Conservation (phyloP, 2,888 invertebrate genomes). For the Neoaliturus tenellus region DNA sequence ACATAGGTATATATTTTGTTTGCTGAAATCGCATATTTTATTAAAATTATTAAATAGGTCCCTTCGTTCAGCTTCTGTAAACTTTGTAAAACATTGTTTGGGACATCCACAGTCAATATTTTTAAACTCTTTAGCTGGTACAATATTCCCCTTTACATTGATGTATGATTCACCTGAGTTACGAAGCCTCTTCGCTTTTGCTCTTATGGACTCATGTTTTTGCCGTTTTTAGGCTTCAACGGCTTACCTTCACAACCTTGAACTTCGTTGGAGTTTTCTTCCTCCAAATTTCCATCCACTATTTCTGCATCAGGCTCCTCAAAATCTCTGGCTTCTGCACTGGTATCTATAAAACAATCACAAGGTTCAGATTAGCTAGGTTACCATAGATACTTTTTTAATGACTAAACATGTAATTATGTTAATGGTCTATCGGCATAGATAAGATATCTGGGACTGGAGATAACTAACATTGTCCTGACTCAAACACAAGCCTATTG, state of each 20-base stretch:
- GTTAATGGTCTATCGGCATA: too few relatives aligned
- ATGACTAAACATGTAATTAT: too few relatives aligned
- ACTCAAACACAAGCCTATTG: too few relatives aligned
- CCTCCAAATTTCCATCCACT: background rate
- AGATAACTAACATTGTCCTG: too few relatives aligned
- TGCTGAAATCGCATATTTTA: constrained; percentile 49
- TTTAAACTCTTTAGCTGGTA: constrained; percentile 47
- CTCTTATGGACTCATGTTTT: constrained; percentile 40
- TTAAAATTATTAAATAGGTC: constrained; percentile 40
- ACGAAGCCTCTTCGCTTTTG: constrained; percentile 47
- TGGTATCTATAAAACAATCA: too few relatives aligned
- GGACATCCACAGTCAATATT: constrained; percentile 52
- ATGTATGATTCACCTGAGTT: constrained; percentile 46
- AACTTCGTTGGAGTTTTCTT: constrained; percentile 10
- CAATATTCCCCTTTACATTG: constrained; percentile 52
- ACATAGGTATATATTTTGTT: constrained; percentile 53
- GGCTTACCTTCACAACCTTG: constrained; percentile 48
- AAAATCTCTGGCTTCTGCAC: background rate
- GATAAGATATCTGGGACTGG: too few relatives aligned
- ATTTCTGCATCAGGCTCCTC: constrained; percentile 40
- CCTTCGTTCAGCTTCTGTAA: constrained; percentile 47
- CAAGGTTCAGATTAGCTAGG: too few relatives aligned
- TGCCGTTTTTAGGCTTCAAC: constrained; percentile 46
- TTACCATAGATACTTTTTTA: too few relatives aligned
- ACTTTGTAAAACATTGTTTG: constrained; percentile 28